Conservation (phyloP, 2,113 vertebrate genomes). For the Leptobrachium ailaonicum region DNA sequence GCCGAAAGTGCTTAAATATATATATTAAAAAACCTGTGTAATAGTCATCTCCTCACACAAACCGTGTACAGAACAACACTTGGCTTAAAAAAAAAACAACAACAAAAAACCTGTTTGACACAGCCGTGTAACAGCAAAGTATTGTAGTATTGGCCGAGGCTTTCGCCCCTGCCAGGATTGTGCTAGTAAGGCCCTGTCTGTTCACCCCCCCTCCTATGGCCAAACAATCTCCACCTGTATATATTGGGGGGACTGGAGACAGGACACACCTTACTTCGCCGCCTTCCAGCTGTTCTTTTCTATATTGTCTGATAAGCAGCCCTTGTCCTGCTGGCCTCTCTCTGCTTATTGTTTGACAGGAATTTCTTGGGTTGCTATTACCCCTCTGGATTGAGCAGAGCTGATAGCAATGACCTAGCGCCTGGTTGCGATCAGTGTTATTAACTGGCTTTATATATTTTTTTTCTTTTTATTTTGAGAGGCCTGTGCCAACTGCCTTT, state of each 20-base stretch:
- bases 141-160: constrained; percentile 47
- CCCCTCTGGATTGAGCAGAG: constrained; percentile 29
- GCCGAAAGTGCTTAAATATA: constrained; percentile 38
- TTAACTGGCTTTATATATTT: constrained; percentile 11
- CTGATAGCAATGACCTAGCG: constrained; percentile 14
- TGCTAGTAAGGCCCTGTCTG: constrained; percentile 38
- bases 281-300: constrained; percentile 43
- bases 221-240: not conserved
- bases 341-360: constrained; percentile 37
- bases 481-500: constrained; percentile 40
- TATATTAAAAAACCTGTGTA: not conserved
- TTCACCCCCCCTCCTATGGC: not conserved
- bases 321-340: constrained; percentile 16
- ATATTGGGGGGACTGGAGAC: constrained; percentile 14
- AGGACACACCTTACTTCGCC: constrained; percentile 12
- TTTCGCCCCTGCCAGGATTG: constrained; percentile 18
- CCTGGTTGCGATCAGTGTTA: constrained; percentile 40
- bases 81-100: constrained; percentile 5
- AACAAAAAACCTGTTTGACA: constrained; percentile 17
- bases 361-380: constrained; percentile 25
- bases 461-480: constrained; percentile 9
- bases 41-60: not conserved
- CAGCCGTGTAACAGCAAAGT: constrained; percentile 48
- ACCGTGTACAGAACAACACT: constrained; percentile 6
- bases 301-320: constrained; percentile 36